Evolutionary conservation across 2,113 vertebrate species (phyloP), one percentile per base, ranked within the genome.

Genomic region (Echinops telfairi): DNA sequence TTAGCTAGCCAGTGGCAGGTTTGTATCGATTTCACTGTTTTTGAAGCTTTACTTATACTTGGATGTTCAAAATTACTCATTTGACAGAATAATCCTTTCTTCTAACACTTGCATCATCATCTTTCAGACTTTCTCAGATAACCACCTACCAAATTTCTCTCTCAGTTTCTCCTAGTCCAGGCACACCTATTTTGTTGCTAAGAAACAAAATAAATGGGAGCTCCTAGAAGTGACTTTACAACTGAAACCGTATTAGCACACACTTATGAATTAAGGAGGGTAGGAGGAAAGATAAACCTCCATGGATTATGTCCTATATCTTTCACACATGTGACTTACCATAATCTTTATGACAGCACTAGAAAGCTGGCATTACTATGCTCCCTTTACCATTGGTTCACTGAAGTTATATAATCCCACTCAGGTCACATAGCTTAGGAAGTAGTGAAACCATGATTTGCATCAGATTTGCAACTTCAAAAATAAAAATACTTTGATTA

Each of bases 181-280:
- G 47, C 86, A 94, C 75, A 90, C 83, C 73, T 77, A 90, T 17
- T 88, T 12, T 90, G 88, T 92, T 90, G 86, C 90, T 95, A 93
- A 93, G 90, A 91, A 94, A 93, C 86, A 96, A 95, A 96, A 96
- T 82, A 96, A 95, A 93, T 40, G 96, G 20, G 22, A 43, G 27
- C 57, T 85, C 29, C 47, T 73, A 6, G 36, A 90, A 88, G 27
- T n/a, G 78, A 88, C 27, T 90, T 92, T 87, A 89, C 17, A 83
- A 76, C 84, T 33, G 14, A 40, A 43, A 70, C 23, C 64, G 64
- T 80, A 85, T 75, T 84, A 89, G 82, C 29, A 92, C 40, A 25
- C 25, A 77, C 25, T 33, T 84, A 85, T 80, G 60, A 66, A 66
- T 68, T 88, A 16, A 82, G 23, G 64, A 79, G 15, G 88, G 33